Conservation (phyloP, 1,140 invertebrate species). For the Leptopilina boulardi region DNA sequence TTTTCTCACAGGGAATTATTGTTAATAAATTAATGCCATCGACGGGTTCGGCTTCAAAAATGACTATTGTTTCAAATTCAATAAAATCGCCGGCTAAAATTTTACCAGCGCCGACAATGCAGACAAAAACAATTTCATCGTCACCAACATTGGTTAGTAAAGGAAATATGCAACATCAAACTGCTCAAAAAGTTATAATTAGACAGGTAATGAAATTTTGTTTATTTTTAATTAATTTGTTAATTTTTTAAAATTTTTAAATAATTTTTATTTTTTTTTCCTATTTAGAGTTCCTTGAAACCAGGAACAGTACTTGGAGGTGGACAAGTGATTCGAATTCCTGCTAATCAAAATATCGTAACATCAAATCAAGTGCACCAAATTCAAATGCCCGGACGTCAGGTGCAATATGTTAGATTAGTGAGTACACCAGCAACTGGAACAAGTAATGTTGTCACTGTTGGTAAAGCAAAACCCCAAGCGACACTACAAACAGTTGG, state of each 20-base stretch:
- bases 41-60: constrained; percentile 66
- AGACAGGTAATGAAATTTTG: constrained; percentile 76
- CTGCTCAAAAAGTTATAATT: constrained; percentile 78
- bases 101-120: constrained; percentile 80
- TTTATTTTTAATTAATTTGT: not conserved
- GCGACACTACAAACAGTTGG: constrained; percentile 67
- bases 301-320: constrained; percentile 69
- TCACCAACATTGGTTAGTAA: constrained; percentile 66
- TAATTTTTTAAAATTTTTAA: not conserved
- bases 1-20: constrained; percentile 71
- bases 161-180: constrained; percentile 74
- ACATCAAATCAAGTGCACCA: constrained; percentile 80
- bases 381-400: constrained; percentile 83
- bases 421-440: constrained; percentile 76
- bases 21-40: constrained; percentile 75
- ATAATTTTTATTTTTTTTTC: constrained; percentile 6
- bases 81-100: constrained; percentile 83
- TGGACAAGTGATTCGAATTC: constrained; percentile 81
- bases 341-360: constrained; percentile 76
- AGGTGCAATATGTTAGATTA: constrained; percentile 85
- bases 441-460: constrained; percentile 71
- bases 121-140: constrained; percentile 67
- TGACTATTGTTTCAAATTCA: constrained; percentile 70
- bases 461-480: constrained; percentile 70
- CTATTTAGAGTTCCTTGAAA: constrained; percentile 70